Conservation (phyloP, 1,140 invertebrate genomes). For the Palaemon carinicauda region DNA sequence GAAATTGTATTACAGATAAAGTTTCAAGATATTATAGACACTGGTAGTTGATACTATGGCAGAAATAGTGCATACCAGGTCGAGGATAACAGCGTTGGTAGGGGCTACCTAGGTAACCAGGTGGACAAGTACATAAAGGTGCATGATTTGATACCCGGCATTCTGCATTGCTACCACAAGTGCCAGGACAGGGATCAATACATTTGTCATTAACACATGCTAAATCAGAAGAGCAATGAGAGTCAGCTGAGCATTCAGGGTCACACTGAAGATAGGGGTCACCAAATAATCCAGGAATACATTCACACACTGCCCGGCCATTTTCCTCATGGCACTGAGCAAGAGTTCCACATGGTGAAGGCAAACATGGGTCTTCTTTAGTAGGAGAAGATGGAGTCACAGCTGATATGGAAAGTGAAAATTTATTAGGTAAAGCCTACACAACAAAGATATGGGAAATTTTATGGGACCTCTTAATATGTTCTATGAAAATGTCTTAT, state of each 20-base stretch:
- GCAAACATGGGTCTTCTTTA: neutral
- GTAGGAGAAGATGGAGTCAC: neutral
- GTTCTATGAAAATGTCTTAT: too few relatives aligned
- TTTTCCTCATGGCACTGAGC: conserved; percentile 12
- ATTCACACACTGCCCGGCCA: neutral
- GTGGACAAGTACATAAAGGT: conserved; percentile 68
- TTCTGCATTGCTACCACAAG: conserved; percentile 77
- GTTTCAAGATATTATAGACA: too few relatives aligned
- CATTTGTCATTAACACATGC: conserved; percentile 87
- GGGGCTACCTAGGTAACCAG: conserved; percentile 72
- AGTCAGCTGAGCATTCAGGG: conserved; percentile 78
- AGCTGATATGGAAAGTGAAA: neutral
- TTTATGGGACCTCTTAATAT: too few relatives aligned
- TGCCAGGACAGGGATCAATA: conserved; percentile 75
- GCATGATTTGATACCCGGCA: conserved; percentile 79
- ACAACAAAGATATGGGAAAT: too few relatives aligned
- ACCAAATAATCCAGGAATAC: conserved; percentile 27
- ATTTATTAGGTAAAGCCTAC: neutral
- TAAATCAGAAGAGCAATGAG: conserved; percentile 75
- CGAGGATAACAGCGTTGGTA: conserved; percentile 36
- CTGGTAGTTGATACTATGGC: too few relatives aligned
- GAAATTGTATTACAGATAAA: too few relatives aligned
- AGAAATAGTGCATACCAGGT: neutral
- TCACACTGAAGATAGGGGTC: conserved; percentile 71
- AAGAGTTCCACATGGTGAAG: neutral